Evolutionary conservation across 2,888 invertebrate species (phyloP), one percentile per base, ranked within the genome.

Genomic region (Vanessa cardui): DNA sequence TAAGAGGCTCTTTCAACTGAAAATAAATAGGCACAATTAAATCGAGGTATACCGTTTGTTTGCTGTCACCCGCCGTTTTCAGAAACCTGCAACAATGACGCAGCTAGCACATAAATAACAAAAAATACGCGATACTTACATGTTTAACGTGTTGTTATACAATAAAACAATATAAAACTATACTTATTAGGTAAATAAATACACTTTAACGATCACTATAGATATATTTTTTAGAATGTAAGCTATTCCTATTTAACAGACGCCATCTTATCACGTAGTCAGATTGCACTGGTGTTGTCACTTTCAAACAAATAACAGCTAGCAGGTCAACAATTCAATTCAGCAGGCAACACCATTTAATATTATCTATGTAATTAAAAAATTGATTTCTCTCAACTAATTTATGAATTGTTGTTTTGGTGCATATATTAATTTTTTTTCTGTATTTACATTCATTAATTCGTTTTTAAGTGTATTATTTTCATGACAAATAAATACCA

Each of bases 1-100:
- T 81, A 86, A 82, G 85, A 87, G 77, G 83, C 83, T 84, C 86
- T 88, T 82, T 87, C 79, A 84, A 92, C 92, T 92, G 92, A 78
- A 92, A 92, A 82, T 81, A 90, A 90, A 91, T 76, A 80, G 83
- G 70, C 75, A 80, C 76, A 69, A 79, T 89, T 88, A 87, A 80
- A 82, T 80, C 79, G 79, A 80, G 73, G 81, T 76, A 72, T 74
- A 78, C 73, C 77, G 75, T 79, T 39, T 68, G 82, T 83, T 85
- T 80, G 79, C 84, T 84, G 86, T 81, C 79, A 80, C 82, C 80
- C 81, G 82, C 82, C 84, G 86, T 85, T 87, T 87, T 78, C 83
- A 80, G 76, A 83, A 83, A 83, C 85, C 87, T 86, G 83, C 71
- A 84, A 81, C 74, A 75, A 78, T 77, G 77, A 76, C 79, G 77